These are phyloP conservation scores for Spinus olivaceus DNA, from an alignment of 2,797 vertebrate genomes.

Conservation along the genomic window DNA sequence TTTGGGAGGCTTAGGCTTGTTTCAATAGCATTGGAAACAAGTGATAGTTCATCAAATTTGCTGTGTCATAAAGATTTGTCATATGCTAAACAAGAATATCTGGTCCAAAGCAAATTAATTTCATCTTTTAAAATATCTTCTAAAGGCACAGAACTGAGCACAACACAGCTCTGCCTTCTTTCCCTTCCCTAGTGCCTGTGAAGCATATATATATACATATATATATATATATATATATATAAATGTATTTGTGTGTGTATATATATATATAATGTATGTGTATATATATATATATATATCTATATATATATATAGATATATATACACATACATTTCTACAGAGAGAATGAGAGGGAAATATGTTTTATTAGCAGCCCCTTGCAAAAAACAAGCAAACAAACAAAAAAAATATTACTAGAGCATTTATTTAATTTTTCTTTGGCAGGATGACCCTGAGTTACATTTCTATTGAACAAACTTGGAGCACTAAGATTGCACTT, in stretches of 20 bases:
- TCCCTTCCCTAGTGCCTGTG: not conserved
- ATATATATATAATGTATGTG: not conserved
- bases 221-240: not conserved
- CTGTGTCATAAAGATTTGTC: not conserved
- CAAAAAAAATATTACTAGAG: not conserved
- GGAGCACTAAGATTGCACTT: not conserved
- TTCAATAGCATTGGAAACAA: not conserved
- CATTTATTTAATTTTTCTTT: not conserved
- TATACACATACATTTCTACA: not conserved
- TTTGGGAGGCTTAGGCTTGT: not conserved
- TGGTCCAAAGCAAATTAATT: not conserved
- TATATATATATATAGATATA: not conserved
- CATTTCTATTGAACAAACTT: not conserved
- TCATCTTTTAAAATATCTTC: not conserved
- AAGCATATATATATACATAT: not conserved
- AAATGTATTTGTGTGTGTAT: not conserved
- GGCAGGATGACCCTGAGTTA: not conserved
- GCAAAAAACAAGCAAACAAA: not conserved
- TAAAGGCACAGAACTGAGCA: not conserved
- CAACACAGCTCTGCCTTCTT: not conserved
- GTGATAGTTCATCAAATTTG: not conserved
- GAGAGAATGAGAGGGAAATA: not conserved
- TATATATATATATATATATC: not conserved
- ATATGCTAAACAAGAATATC: not conserved
- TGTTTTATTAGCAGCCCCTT: not conserved